These are phyloP conservation scores for Chironomus riparius DNA, from an alignment of 2,888 invertebrate genomes.

Conservation along the genomic window DNA sequence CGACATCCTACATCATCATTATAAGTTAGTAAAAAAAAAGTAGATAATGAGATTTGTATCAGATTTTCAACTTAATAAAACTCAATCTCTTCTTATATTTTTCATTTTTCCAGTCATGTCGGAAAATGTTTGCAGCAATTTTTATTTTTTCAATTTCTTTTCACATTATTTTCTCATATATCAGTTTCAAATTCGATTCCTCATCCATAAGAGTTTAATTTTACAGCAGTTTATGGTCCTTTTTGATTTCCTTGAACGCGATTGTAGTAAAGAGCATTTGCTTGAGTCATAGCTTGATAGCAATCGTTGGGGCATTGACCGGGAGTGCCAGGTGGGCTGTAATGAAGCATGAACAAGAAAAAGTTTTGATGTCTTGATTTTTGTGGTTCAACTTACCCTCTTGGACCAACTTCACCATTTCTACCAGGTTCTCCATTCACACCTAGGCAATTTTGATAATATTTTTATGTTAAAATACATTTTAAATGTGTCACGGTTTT, in stretches of 20 bases:
- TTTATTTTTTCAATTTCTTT: neutral
- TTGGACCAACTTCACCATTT: conserved; percentile 8
- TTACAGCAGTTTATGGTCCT: conserved; percentile 18
- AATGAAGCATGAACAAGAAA: no score
- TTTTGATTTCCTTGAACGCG: conserved; percentile 24
- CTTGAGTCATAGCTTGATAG: conserved; percentile 24
- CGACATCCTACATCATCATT: no score
- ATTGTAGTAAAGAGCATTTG: conserved; percentile 19
- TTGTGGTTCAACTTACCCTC: neutral
- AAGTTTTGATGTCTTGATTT: no score
- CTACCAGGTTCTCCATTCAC: neutral
- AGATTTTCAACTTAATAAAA: no score
- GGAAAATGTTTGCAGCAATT: conserved; percentile 7
- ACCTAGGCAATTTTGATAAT: neutral
- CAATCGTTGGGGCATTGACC: conserved; percentile 22
- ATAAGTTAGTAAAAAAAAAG: neutral
- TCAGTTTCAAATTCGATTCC: no score
- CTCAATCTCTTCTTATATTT: no score
- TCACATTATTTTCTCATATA: neutral
- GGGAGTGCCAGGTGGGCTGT: neutral
- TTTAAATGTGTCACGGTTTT: no score
- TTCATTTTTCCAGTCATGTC: conserved; percentile 19
- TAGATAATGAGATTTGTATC: neutral
- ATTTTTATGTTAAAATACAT: no score
- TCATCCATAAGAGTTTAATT: neutral